phyloP scores from a whole-genome alignment of 2,113 vertebrate genomes.

The Hippocampus barbouri region DNA sequence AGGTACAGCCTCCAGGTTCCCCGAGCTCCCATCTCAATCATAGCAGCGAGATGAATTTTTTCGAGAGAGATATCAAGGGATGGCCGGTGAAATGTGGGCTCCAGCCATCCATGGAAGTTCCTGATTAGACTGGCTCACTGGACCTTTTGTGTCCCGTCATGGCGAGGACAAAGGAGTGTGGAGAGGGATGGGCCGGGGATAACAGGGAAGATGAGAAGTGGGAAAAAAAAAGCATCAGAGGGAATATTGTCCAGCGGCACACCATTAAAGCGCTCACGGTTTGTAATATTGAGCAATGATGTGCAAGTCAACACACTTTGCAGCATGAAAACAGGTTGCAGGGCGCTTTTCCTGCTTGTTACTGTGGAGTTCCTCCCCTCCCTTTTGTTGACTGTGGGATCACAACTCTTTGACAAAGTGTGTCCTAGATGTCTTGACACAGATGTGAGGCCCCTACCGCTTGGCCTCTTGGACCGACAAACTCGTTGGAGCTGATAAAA shows the following conservation, averaged over 20 bases:
- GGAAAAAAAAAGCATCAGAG: conserved; percentile 49
- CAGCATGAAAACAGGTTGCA: neutral
- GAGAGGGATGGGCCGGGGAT: conserved; percentile 65
- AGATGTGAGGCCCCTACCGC: neutral
- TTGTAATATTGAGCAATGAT: conserved; percentile 51
- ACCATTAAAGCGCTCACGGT: conserved; percentile 48
- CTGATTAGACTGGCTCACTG: conserved; percentile 79
- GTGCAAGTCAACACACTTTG: conserved; percentile 32
- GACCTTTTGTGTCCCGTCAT: conserved; percentile 74
- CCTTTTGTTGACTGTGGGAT: conserved; percentile 2
- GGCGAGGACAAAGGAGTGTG: conserved; percentile 67
- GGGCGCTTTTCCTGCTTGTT: neutral
- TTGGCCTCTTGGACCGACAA: neutral
- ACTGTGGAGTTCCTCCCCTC: neutral
- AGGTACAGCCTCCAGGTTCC: conserved; percentile 45
- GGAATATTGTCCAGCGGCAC: conserved; percentile 59
- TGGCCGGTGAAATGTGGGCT: conserved; percentile 65
- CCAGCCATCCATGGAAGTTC: conserved; percentile 77
- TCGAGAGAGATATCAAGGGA: conserved; percentile 65
- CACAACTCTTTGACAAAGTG: conserved; percentile 1
- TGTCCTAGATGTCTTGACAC: neutral
- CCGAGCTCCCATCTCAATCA: conserved; percentile 63
- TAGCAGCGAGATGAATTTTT: conserved; percentile 63
- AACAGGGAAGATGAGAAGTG: conserved; percentile 63
- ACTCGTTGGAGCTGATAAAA: neutral